Percentiles rank a stretch among this genome's conserved stretches.
Evolutionary conservation across 2,113 vertebrate genomes (phyloP).

Genomic region (Genyomyrus donnyi): DNA sequence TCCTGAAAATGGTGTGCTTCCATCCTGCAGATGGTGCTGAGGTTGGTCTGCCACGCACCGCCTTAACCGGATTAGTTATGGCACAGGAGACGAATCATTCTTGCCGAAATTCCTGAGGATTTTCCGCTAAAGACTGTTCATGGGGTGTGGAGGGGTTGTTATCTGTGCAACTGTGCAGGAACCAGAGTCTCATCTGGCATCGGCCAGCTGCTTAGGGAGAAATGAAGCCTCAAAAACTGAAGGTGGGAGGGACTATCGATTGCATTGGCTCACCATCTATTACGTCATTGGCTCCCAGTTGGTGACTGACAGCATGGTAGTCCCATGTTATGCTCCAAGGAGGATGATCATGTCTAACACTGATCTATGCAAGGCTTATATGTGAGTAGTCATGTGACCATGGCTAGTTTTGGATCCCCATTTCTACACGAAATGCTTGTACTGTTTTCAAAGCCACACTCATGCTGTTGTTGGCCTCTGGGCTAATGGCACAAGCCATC

Average conservation of each 20-base stretch:
- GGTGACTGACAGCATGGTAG: not conserved
- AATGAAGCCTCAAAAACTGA: not conserved
- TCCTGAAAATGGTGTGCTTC: not conserved
- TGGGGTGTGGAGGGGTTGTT: not conserved
- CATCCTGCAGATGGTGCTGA: not conserved
- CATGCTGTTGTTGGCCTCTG: not conserved
- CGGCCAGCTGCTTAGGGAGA: not conserved
- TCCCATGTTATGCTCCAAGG: not conserved
- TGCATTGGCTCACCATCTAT: not conserved
- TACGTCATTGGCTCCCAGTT: not conserved
- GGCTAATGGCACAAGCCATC: not conserved
- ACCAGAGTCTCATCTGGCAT: not conserved
- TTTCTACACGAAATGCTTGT: not conserved
- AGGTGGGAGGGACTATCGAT: not conserved
- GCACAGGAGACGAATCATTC: not conserved
- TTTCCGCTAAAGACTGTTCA: not conserved
- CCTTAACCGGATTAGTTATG: not conserved
- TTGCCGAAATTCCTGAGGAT: not conserved
- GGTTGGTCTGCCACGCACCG: not conserved
- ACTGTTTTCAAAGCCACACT: not conserved
- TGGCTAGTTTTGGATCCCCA: not conserved
- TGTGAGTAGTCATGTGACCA: not conserved
- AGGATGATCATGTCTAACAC: not conserved
- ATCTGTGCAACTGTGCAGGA: constrained; percentile 1
- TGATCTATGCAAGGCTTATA: not conserved